Evolutionary conservation across 2,113 vertebrate species (phyloP), one percentile per base, ranked within the genome.

Genomic region (Dinomys branickii): DNA sequence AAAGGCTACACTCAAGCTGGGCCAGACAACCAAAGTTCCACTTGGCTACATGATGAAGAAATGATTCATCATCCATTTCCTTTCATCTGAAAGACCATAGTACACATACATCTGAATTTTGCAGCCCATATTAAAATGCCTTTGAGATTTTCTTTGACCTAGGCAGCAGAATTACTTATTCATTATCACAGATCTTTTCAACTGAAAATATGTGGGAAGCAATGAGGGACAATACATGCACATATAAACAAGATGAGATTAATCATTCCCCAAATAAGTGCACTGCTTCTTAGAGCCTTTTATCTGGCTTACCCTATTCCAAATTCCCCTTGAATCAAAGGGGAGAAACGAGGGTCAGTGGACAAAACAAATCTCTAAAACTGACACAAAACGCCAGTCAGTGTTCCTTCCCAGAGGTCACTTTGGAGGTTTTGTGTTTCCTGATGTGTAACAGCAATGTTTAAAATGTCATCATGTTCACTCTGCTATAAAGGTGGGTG

Each of bases 31-130:
- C 30, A 33, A n/a, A 58, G 14, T 87, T 91, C 84, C 47, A 12
- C 71, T 89, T 81, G 65, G 86, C 65, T 88, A 13, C 41, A 54
- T 22, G n/a, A 30, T 81, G 41, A 90, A 92, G 26, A 96, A 96
- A 92, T 89, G 0, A 96, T 95, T 97, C 7, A 69, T 85, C 58
- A 97, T 71, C 8, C 11, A 56, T 93, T 88, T 19, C 28, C 20
- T 94, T 97, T 38, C 77, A 96, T 96, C 17, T 93, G 13, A 97
- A 90, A 82, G 12, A 73, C 77, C 58, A 90, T 84, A 50, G 71
- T 8, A 95, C 5, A 82, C 73, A 81, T n/a, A 84, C 30, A 22
- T 85, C 5, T 78, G 85, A 71, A 86, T 87, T 91, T 94, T 83
- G 2, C 54, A 24, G 83, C 83, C 47, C 59, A 85, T 88, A 59